Evolutionary conservation across 2,113 vertebrate genomes (phyloP).

Genomic region (Microtus ochrogaster): DNA sequence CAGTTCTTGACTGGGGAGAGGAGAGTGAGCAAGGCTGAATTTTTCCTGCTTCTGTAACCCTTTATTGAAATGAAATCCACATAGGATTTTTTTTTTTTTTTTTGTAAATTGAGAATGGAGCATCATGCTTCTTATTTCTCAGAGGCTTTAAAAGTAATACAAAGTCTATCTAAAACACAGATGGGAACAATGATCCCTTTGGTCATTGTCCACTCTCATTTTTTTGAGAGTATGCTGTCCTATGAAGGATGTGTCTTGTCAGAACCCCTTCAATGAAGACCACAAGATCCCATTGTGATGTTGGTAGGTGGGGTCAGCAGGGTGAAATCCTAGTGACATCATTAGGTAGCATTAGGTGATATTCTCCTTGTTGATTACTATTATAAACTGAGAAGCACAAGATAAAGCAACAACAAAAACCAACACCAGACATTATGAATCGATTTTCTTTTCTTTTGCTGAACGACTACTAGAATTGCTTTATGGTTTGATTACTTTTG

Average conservation of each 20-base stretch:
- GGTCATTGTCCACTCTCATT: background rate
- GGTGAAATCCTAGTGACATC: background rate
- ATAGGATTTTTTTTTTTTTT: background rate
- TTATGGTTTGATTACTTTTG: background rate
- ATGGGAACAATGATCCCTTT: background rate
- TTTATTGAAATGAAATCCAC: background rate
- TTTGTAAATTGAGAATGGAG: background rate
- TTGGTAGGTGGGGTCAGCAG: background rate
- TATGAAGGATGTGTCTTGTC: background rate
- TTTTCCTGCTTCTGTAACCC: too few species aligned
- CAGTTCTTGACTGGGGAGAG: background rate
- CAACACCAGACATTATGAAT: background rate
- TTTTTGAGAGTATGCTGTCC: background rate
- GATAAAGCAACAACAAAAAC: background rate
- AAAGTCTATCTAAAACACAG: background rate
- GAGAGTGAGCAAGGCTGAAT: background rate
- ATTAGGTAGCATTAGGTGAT: conserved; percentile 72
- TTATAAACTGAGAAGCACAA: conserved; percentile 64
- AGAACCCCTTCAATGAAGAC: background rate
- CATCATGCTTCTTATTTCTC: background rate
- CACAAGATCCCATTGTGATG: background rate
- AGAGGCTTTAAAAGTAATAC: background rate
- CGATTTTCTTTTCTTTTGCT: background rate
- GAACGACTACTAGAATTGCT: background rate
- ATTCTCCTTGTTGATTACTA: conserved; percentile 55